Evolutionary conservation across 2,113 vertebrate genomes (phyloP).

Genomic region (Pitta sordida): DNA sequence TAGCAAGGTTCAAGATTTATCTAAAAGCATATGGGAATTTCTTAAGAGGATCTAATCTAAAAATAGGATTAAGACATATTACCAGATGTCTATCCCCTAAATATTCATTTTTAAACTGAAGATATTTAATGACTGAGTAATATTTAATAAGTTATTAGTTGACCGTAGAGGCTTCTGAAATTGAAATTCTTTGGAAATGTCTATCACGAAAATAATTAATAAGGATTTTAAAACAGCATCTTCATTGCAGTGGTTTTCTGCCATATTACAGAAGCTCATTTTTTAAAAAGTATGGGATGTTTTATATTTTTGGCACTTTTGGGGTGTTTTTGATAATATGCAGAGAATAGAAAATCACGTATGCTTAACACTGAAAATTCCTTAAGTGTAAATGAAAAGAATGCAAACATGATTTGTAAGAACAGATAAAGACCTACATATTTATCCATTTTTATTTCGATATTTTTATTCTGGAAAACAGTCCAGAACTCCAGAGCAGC

Average conservation of each 20-base stretch:
- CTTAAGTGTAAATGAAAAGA: not conserved
- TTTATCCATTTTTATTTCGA: not conserved
- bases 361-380: not conserved
- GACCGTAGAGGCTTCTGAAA: constrained; percentile 65
- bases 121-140: constrained; percentile 76
- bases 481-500: not conserved
- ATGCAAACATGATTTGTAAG: not conserved
- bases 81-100: constrained; percentile 73
- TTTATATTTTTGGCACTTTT: not conserved
- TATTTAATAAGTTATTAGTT: constrained; percentile 72
- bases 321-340: not conserved
- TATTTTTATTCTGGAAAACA: not conserved
- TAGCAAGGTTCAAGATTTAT: constrained; percentile 44
- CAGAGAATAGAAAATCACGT: not conserved
- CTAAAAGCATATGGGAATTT: constrained; percentile 60
- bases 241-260: constrained; percentile 41
- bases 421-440: not conserved
- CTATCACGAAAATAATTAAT: constrained; percentile 65
- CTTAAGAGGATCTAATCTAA: constrained; percentile 67
- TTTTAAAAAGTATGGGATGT: not conserved
- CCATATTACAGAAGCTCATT: constrained; percentile 27
- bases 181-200: constrained; percentile 67
- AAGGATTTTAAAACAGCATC: constrained; percentile 59
- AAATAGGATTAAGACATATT: constrained; percentile 72
- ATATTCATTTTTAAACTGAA: constrained; percentile 74